Evolutionary conservation across 1,140 invertebrate genomes (phyloP).

Genomic region (Periplaneta americana): DNA sequence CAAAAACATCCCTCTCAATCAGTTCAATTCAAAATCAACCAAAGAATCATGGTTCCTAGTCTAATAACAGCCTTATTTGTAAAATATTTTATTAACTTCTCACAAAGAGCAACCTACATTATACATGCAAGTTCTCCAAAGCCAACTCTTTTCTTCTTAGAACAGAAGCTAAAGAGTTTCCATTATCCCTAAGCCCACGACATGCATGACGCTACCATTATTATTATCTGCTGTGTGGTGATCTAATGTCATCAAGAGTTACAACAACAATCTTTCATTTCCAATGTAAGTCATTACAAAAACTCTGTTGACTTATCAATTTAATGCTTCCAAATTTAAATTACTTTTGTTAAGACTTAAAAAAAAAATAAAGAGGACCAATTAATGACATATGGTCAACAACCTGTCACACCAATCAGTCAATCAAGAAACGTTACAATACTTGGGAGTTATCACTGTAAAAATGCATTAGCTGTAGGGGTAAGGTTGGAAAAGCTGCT

Average conservation of each 20-base stretch:
- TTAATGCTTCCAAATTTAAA: not conserved
- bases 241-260: not conserved
- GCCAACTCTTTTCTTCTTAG: not conserved
- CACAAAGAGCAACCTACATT: slow-evolving; percentile 5
- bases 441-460: not conserved
- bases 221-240: not conserved
- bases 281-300: not conserved
- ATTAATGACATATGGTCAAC: no score
- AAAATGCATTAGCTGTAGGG: no score
- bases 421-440: not conserved
- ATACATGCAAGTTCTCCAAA: not conserved
- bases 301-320: not conserved
- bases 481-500: no score
- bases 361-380: not conserved
- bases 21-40: not conserved
- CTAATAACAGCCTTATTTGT: not conserved
- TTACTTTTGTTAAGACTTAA: not conserved
- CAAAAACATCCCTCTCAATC: not conserved
- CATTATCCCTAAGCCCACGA: not conserved
- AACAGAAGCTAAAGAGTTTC: not conserved
- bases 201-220: no score
- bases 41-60: not conserved
- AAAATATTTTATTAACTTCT: slow-evolving; percentile 11
- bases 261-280: not conserved
- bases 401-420: not conserved